phyloP scores from a whole-genome alignment of 2,888 invertebrate genomes.

The Nomada hirtipes region DNA sequence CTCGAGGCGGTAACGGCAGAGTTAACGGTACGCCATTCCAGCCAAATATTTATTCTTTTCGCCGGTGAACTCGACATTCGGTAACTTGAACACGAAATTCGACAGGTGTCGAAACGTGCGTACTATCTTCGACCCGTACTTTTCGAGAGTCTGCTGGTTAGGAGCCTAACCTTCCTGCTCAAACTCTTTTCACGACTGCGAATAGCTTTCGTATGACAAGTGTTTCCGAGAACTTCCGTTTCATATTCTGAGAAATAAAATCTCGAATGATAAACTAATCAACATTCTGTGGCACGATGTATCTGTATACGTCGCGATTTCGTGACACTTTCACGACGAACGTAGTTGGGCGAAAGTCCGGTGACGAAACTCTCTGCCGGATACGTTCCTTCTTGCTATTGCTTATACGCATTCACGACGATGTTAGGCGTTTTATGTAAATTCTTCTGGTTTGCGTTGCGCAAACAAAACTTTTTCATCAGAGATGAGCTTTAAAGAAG shows the following conservation, averaged over 20 bases:
- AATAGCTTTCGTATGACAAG: not conserved
- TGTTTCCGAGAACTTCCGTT: not conserved
- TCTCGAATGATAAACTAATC: constrained; percentile 27
- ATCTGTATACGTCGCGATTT: constrained; percentile 63
- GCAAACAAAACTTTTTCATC: constrained; percentile 28
- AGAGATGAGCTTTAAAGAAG: not conserved
- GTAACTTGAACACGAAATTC: constrained; percentile 41
- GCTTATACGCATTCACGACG: constrained; percentile 47
- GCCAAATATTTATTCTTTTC: constrained; percentile 83
- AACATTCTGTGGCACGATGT: constrained; percentile 39
- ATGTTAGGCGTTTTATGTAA: constrained; percentile 55
- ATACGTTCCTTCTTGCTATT: constrained; percentile 58
- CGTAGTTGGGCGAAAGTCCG: constrained; percentile 80
- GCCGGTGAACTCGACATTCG: constrained; percentile 69
- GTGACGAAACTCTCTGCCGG: constrained; percentile 76
- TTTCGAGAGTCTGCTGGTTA: not conserved
- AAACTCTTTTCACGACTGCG: too few relatives aligned
- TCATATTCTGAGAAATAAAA: not conserved
- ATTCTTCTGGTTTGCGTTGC: constrained; percentile 47
- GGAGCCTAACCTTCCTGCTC: not conserved
- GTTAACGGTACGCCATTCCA: constrained; percentile 83
- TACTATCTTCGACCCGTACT: constrained; percentile 10
- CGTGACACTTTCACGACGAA: constrained; percentile 81
- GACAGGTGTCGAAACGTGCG: constrained; percentile 25
- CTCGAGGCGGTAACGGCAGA: constrained; percentile 84